phyloP scores from a whole-genome alignment of 2,888 invertebrate species.

The Augochlorella aurata region DNA sequence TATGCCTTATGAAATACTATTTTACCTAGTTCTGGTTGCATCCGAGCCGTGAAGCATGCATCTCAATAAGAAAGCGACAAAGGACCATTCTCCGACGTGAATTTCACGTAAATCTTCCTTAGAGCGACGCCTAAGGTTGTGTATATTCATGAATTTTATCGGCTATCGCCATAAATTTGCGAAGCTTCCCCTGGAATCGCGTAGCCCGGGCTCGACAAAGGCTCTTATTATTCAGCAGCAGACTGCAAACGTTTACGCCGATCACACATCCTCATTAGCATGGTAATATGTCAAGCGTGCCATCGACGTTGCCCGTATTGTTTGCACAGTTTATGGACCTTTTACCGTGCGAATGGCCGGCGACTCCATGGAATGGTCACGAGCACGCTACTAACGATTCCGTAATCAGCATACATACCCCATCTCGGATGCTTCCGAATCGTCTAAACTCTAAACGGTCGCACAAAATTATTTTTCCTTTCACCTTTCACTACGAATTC shows the following conservation, averaged over 20 bases:
- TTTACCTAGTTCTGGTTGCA: neutral
- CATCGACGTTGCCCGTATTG: conserved; percentile 18
- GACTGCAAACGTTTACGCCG: conserved; percentile 56
- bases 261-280: conserved; percentile 57
- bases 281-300: conserved; percentile 54
- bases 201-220: neutral
- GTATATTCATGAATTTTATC: conserved; percentile 5
- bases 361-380: conserved; percentile 12
- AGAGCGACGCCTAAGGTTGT: neutral
- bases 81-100: neutral
- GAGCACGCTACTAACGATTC: conserved; percentile 19
- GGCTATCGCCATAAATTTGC: conserved; percentile 13
- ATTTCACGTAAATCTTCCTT: conserved; percentile 3
- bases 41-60: neutral
- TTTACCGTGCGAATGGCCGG: conserved; percentile 21
- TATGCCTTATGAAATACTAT: too few species aligned
- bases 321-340: conserved; percentile 41
- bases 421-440: conserved; percentile 5
- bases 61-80: neutral
- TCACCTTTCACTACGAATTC: conserved; percentile 74
- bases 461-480: conserved; percentile 66
- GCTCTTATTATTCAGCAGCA: conserved; percentile 23
- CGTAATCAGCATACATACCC: neutral
- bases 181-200: neutral
- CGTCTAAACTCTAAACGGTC: conserved; percentile 19